Evolutionary conservation across 2,888 invertebrate species (phyloP).

Genomic region (Holacanthella duospinosa): DNA sequence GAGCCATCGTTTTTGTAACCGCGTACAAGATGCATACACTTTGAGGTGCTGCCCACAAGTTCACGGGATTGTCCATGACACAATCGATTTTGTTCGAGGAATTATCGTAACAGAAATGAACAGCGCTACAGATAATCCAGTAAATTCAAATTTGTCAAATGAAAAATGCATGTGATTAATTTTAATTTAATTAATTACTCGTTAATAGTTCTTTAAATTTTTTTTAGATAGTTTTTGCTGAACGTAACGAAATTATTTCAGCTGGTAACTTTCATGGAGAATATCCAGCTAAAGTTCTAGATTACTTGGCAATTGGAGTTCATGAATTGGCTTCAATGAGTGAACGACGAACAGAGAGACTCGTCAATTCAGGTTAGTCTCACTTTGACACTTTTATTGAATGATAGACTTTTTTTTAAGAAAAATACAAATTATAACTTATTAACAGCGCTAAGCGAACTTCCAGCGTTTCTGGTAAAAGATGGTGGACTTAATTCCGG

Average conservation of each 20-base stretch:
- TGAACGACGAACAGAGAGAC: conserved; percentile 53
- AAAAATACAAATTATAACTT: background rate
- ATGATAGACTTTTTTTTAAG: too few species aligned
- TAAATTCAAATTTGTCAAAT: conserved; percentile 37
- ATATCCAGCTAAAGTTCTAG: conserved; percentile 56
- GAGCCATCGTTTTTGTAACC: conserved; percentile 53
- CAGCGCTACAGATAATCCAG: conserved; percentile 57
- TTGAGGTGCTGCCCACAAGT: conserved; percentile 56
- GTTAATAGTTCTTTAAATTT: background rate
- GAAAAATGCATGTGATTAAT: background rate
- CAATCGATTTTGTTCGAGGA: conserved; percentile 51
- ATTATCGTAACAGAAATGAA: conserved; percentile 55
- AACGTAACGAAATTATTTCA: conserved; percentile 52
- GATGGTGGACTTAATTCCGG: conserved; percentile 60
- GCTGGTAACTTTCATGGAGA: conserved; percentile 61
- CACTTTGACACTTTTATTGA: background rate
- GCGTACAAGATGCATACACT: conserved; percentile 58
- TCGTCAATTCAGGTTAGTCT: conserved; percentile 52
- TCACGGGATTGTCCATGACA: conserved; percentile 56
- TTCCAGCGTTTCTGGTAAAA: conserved; percentile 54
- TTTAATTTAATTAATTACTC: background rate
- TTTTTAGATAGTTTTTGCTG: conserved; percentile 46
- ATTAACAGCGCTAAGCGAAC: conserved; percentile 48
- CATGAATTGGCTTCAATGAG: conserved; percentile 57
- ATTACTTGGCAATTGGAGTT: conserved; percentile 55